Percentiles rank a stretch among this genome's conserved stretches.
Evolutionary conservation across 2,888 invertebrate species (phyloP).

Genomic region (Autographa pulchrina): DNA sequence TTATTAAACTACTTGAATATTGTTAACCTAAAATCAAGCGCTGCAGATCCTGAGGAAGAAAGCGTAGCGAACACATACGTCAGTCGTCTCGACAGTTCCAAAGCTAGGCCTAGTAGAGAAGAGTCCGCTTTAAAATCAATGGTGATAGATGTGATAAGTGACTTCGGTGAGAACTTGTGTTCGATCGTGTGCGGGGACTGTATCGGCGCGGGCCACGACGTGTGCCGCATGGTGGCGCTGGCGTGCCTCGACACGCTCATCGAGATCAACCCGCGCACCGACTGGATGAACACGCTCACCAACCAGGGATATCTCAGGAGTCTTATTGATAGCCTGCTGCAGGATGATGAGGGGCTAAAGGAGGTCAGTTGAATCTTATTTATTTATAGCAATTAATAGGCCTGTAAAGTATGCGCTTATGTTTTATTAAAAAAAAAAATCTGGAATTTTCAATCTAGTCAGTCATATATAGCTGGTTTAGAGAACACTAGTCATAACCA

Average conservation of each 20-base stretch:
- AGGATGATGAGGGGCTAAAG: slow-evolving; percentile 92
- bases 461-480: no score
- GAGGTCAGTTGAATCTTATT: slow-evolving; percentile 70
- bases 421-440: neutral
- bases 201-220: slow-evolving; percentile 94
- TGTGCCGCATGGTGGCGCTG: slow-evolving; percentile 96
- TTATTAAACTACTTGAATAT: slow-evolving; percentile 95
- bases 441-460: no score
- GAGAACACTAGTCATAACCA: no score
- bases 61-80: slow-evolving; percentile 87
- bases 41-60: slow-evolving; percentile 79
- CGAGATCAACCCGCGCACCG: slow-evolving; percentile 92
- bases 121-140: slow-evolving; percentile 81
- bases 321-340: slow-evolving; percentile 94
- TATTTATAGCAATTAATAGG: no score
- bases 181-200: slow-evolving; percentile 95
- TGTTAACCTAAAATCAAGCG: slow-evolving; percentile 88
- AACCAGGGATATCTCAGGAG: slow-evolving; percentile 93
- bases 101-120: slow-evolving; percentile 70
- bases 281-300: slow-evolving; percentile 83
- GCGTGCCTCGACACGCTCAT: slow-evolving; percentile 94
- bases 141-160: slow-evolving; percentile 88
- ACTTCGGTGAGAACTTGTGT: slow-evolving; percentile 95
- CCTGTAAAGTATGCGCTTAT: neutral
- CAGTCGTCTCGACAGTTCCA: slow-evolving; percentile 91